Percentiles rank a stretch among this genome's conserved stretches.
phyloP scores from a whole-genome alignment of 2,797 vertebrate species.

The Hyperoplus immaculatus region DNA sequence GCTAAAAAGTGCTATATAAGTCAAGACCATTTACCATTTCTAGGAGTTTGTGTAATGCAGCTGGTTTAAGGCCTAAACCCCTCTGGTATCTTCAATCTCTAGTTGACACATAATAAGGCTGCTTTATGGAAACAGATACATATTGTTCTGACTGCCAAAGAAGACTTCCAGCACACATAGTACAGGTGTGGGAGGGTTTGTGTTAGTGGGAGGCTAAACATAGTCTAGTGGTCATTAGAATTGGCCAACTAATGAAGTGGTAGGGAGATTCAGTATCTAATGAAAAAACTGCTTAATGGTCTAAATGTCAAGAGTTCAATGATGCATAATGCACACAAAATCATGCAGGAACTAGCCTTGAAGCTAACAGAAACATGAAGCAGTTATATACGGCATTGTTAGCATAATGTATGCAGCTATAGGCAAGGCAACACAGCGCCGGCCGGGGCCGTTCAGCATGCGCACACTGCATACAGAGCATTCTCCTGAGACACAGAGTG shows the following conservation, averaged over 20 bases:
- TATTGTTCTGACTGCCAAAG: constrained; percentile 42
- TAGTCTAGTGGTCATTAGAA: constrained; percentile 9
- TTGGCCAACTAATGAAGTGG: constrained; percentile 28
- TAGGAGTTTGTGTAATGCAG: constrained; percentile 65
- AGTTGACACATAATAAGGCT: constrained; percentile 61
- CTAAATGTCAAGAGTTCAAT: background rate
- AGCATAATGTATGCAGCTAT: constrained; percentile 41
- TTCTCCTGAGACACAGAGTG: constrained; percentile 61
- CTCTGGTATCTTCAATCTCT: constrained; percentile 61
- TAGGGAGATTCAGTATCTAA: constrained; percentile 4
- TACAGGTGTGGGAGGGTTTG: background rate
- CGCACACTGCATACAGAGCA: constrained; percentile 53
- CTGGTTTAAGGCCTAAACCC: constrained; percentile 67
- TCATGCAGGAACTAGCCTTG: background rate
- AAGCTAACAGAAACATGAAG: constrained; percentile 15
- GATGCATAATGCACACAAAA: background rate
- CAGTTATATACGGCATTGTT: constrained; percentile 50
- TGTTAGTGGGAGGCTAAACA: constrained; percentile 1
- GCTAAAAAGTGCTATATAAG: no score
- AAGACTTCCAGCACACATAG: constrained; percentile 29
- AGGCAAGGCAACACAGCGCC: constrained; percentile 16
- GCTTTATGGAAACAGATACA: constrained; percentile 56
- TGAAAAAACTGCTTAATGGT: background rate
- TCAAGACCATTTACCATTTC: no score
- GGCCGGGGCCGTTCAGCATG: constrained; percentile 45